Conservation (phyloP, 2,797 vertebrate genomes). For the Phoeniculus purpureus region DNA sequence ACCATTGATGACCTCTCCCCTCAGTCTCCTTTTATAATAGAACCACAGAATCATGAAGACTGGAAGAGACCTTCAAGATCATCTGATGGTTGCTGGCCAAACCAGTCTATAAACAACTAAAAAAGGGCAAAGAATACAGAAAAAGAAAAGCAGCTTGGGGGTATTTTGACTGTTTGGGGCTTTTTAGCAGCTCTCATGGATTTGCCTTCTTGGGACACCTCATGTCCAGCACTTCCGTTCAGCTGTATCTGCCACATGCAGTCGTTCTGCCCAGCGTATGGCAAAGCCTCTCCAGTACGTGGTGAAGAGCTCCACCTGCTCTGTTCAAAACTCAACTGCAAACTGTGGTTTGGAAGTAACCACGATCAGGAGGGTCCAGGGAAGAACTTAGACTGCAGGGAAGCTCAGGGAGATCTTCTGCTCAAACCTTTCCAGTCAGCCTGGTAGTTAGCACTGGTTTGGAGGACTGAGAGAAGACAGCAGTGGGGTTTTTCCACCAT, state of each 20-base stretch:
- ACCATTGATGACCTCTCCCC: too few relatives aligned
- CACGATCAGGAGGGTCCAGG: background rate
- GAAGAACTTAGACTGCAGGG: background rate
- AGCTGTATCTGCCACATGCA: background rate
- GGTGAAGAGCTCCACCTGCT: background rate
- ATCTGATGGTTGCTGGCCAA: background rate
- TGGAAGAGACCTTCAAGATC: too few relatives aligned
- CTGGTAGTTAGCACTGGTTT: background rate
- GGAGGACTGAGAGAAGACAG: background rate
- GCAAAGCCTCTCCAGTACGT: background rate
- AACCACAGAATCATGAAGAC: too few relatives aligned
- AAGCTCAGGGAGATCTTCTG: background rate
- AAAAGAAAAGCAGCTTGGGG: background rate
- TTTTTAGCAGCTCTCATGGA: background rate
- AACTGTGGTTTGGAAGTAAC: background rate
- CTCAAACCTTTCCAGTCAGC: background rate
- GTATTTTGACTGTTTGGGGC: background rate
- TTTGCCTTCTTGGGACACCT: background rate
- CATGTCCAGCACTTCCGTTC: background rate
- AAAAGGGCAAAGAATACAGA: background rate
- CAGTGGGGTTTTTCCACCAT: background rate
- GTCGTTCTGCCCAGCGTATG: background rate
- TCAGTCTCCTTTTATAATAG: too few relatives aligned
- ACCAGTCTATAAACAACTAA: background rate
- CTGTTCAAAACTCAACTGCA: background rate